A percentile compares a stretch with the other conserved stretches of the same genome.
phyloP scores from a whole-genome alignment of 1,140 invertebrate species.

The Lutraria rhynchaena region DNA sequence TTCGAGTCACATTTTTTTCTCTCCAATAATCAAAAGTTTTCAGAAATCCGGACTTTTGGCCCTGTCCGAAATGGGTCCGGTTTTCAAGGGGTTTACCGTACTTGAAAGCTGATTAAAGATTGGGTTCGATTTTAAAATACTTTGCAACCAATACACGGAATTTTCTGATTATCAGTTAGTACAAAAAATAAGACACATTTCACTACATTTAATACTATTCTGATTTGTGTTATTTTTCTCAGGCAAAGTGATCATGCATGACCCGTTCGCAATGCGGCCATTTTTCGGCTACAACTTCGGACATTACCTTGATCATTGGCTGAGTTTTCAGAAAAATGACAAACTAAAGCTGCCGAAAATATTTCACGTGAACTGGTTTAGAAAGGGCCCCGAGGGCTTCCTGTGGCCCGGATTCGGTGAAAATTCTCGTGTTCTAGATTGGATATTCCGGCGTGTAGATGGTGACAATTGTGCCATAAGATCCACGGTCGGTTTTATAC shows the following conservation, averaged over 20 bases:
- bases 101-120: no score
- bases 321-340: constrained; percentile 87
- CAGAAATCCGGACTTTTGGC: no score
- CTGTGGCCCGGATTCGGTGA: constrained; percentile 99
- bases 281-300: constrained; percentile 99
- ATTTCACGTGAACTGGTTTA: constrained; percentile 99
- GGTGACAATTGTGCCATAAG: constrained; percentile 84
- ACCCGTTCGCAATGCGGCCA: constrained; percentile 99
- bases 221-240: constrained; percentile 81
- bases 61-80: no score
- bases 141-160: no score
- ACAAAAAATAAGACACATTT: no score
- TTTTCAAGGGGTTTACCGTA: no score
- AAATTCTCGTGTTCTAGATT: constrained; percentile 96
- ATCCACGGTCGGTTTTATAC: constrained; percentile 79
- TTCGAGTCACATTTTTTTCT: no score
- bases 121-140: no score
- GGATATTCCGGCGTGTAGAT: constrained; percentile 93
- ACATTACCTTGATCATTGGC: constrained; percentile 96
- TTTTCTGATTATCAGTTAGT: no score
- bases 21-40: no score
- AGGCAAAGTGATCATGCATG: constrained; percentile 97
- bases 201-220: no score
- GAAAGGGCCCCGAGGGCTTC: constrained; percentile 91
- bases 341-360: constrained; percentile 91